phyloP scores from a whole-genome alignment of 2,113 vertebrate species.

The Cryptotis parvus region DNA sequence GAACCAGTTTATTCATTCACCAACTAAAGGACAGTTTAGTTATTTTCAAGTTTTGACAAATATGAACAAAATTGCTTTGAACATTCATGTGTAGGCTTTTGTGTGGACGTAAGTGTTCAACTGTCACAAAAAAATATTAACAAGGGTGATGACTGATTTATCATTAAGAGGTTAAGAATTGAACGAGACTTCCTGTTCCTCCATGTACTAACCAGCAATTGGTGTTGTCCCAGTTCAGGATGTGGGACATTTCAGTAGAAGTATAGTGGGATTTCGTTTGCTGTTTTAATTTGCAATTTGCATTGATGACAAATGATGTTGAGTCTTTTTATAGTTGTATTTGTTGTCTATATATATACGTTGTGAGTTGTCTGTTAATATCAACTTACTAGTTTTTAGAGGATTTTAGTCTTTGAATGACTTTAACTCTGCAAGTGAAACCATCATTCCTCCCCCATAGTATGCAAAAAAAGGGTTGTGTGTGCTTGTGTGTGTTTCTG shows the following conservation, averaged over 20 bases:
- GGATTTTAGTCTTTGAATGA: constrained; percentile 1
- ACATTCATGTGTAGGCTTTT: neutral
- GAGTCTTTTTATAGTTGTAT: neutral
- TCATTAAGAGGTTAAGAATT: too few species aligned
- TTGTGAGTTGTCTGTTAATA: neutral
- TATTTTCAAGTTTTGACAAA: neutral
- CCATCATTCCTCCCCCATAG: neutral
- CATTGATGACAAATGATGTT: neutral
- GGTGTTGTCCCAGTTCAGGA: neutral
- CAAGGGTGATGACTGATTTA: too few species aligned
- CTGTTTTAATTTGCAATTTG: neutral
- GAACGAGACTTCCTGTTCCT: neutral
- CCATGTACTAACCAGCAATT: neutral
- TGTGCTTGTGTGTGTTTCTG: neutral
- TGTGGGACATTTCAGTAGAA: neutral
- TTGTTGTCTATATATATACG: neutral
- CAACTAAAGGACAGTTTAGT: neutral
- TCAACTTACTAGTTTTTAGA: neutral
- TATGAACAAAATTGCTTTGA: neutral
- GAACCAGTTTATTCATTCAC: neutral
- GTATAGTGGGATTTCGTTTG: neutral
- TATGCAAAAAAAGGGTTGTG: neutral
- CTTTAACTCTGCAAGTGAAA: neutral
- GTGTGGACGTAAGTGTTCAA: neutral
- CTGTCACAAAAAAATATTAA: too few species aligned